These are phyloP conservation scores for Aplocera efformata DNA, from an alignment of 2,888 invertebrate species.

Conservation along the genomic window DNA sequence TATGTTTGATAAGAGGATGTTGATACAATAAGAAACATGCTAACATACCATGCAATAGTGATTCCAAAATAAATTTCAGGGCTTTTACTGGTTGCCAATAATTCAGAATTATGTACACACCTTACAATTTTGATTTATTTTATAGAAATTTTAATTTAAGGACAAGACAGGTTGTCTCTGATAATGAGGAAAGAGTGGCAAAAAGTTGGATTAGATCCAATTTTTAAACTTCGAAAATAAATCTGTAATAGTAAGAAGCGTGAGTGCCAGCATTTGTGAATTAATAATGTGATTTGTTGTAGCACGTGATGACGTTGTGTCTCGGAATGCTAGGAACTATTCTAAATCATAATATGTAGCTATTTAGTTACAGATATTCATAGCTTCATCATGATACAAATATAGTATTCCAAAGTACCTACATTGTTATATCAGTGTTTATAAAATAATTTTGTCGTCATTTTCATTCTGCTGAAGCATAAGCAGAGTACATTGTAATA, in stretches of 20 bases:
- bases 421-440: too few species aligned
- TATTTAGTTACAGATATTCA: neutral
- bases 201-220: slow-evolving; percentile 72
- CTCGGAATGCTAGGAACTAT: slow-evolving; percentile 14
- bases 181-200: slow-evolving; percentile 55
- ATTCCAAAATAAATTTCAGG: slow-evolving; percentile 25
- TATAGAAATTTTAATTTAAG: slow-evolving; percentile 6
- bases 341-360: neutral
- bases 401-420: too few species aligned
- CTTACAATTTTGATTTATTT: slow-evolving; percentile 22
- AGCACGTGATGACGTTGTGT: slow-evolving; percentile 24
- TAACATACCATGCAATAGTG: slow-evolving; percentile 8
- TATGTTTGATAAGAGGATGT: slow-evolving; percentile 21
- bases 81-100: slow-evolving; percentile 9
- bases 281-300: slow-evolving; percentile 39
- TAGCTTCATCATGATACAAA: too few species aligned
- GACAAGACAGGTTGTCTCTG: slow-evolving; percentile 24
- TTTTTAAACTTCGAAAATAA: slow-evolving; percentile 73
- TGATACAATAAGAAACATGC: slow-evolving; percentile 22
- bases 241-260: slow-evolving; percentile 51
- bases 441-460: too few species aligned
- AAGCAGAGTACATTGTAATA: too few species aligned
- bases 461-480: too few species aligned
- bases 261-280: slow-evolving; percentile 57
- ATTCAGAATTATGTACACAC: slow-evolving; percentile 22